phyloP scores from a whole-genome alignment of 2,888 invertebrate genomes.

The Pterostichus madidus region DNA sequence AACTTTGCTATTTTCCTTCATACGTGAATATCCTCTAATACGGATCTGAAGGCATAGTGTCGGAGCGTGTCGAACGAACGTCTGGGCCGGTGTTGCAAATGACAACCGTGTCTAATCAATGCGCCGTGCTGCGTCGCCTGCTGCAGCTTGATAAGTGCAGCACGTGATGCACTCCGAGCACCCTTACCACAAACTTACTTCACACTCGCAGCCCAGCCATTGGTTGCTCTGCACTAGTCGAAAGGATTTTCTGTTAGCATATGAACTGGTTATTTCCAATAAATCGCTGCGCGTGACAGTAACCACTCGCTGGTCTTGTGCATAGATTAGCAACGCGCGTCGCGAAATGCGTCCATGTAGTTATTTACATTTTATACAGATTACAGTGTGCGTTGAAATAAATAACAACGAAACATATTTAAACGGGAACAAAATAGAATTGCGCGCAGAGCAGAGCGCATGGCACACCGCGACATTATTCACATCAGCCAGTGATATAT shows the following conservation, averaged over 20 bases:
- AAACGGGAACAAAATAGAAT: slow-evolving; percentile 56
- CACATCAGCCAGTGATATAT: slow-evolving; percentile 58
- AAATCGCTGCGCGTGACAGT: slow-evolving; percentile 10
- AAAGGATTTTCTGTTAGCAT: slow-evolving; percentile 6
- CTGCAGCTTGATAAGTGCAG: slow-evolving; percentile 62
- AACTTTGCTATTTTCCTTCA: no score
- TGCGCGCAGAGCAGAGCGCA: neutral
- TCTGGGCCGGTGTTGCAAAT: slow-evolving; percentile 62
- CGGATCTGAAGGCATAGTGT: slow-evolving; percentile 7
- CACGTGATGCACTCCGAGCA: slow-evolving; percentile 35
- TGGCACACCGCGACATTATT: slow-evolving; percentile 54
- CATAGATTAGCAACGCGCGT: slow-evolving; percentile 39
- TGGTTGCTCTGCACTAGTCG: neutral
- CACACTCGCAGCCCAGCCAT: slow-evolving; percentile 16
- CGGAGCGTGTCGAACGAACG: slow-evolving; percentile 34
- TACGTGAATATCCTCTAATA: no score
- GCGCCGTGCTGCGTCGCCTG: slow-evolving; percentile 54
- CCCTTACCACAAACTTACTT: slow-evolving; percentile 31
- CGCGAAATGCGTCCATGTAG: slow-evolving; percentile 52
- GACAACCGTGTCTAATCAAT: slow-evolving; percentile 67
- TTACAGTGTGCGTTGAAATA: slow-evolving; percentile 62
- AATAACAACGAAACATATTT: slow-evolving; percentile 64
- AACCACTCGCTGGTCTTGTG: slow-evolving; percentile 14
- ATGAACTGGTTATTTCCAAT: neutral
- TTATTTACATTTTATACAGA: slow-evolving; percentile 66